Conservation (phyloP, 2,113 vertebrate species). For the Arothron firmamentum region DNA sequence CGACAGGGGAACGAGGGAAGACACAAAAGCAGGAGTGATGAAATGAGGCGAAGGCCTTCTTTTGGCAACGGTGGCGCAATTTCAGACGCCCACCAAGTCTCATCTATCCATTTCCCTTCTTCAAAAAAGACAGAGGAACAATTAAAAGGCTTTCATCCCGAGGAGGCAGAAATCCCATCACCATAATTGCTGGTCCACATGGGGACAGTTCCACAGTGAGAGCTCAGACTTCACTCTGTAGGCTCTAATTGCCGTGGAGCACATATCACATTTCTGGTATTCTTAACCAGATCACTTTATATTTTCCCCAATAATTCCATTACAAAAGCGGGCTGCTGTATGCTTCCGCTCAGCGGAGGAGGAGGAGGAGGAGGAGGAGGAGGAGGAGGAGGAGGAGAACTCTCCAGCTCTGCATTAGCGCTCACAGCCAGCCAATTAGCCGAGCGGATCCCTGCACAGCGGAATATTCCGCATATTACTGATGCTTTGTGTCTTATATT, state of each 20-base stretch:
- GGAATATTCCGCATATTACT: conserved; percentile 22
- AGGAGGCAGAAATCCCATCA: conserved; percentile 49
- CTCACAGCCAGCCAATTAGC: conserved; percentile 56
- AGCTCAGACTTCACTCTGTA: conserved; percentile 44
- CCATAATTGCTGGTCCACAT: conserved; percentile 46
- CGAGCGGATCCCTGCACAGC: conserved; percentile 13
- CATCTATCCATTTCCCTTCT: conserved; percentile 35
- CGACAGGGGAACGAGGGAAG: conserved; percentile 16
- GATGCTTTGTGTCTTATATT: conserved; percentile 16
- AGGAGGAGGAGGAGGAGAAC: conserved; percentile 38
- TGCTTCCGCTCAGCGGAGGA: not conserved
- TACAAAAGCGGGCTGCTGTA: conserved; percentile 35
- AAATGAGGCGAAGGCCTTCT: conserved; percentile 27
- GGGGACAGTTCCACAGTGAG: conserved; percentile 46
- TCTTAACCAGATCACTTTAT: conserved; percentile 46
- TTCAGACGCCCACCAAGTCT: conserved; percentile 44
- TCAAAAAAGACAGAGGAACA: conserved; percentile 43
- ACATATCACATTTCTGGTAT: conserved; percentile 57
- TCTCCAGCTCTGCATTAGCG: conserved; percentile 33
- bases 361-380: not conserved
- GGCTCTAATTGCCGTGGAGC: conserved; percentile 55
- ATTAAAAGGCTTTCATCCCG: conserved; percentile 56
- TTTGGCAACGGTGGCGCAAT: conserved; percentile 21
- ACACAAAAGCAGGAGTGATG: conserved; percentile 32
- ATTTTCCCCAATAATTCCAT: conserved; percentile 27